Conservation (phyloP, 2,888 invertebrate genomes). For the Ceraclea dissimilis region DNA sequence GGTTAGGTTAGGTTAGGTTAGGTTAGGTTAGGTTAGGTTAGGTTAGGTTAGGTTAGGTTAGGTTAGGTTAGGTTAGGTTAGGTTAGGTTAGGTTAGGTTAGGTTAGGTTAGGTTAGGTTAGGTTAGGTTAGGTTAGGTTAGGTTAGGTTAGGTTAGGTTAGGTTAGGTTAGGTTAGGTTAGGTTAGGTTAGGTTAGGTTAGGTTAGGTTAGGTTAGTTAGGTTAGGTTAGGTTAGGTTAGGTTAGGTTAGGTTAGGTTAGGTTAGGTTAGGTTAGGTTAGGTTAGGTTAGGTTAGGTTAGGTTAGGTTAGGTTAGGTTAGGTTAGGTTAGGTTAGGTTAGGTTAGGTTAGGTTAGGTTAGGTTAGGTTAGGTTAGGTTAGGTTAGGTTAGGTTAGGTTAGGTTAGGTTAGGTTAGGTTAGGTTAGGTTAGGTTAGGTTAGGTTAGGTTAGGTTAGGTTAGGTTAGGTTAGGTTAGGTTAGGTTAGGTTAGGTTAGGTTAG, state of each 20-base stretch:
- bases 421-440: constrained; percentile 16
- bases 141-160: constrained; percentile 14
- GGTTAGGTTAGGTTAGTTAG: constrained; percentile 12
- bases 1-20: constrained; percentile 26
- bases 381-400: constrained; percentile 16
- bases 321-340: constrained; percentile 6
- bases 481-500: constrained; percentile 21
- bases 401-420: constrained; percentile 15
- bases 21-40: constrained; percentile 27
- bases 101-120: constrained; percentile 26
- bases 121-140: constrained; percentile 22
- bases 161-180: constrained; percentile 10
- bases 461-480: constrained; percentile 13
- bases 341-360: constrained; percentile 6
- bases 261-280: constrained; percentile 5
- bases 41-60: constrained; percentile 5
- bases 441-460: constrained; percentile 16
- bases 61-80: constrained; percentile 5
- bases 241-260: neutral
- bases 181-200: constrained; percentile 14
- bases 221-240: constrained; percentile 1
- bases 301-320: constrained; percentile 3
- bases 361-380: constrained; percentile 10
- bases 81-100: constrained; percentile 25
- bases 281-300: neutral